Base-by-base conservation (phyloP, 2,113 vertebrate genomes). In the Nesoenas mayeri region DNA sequence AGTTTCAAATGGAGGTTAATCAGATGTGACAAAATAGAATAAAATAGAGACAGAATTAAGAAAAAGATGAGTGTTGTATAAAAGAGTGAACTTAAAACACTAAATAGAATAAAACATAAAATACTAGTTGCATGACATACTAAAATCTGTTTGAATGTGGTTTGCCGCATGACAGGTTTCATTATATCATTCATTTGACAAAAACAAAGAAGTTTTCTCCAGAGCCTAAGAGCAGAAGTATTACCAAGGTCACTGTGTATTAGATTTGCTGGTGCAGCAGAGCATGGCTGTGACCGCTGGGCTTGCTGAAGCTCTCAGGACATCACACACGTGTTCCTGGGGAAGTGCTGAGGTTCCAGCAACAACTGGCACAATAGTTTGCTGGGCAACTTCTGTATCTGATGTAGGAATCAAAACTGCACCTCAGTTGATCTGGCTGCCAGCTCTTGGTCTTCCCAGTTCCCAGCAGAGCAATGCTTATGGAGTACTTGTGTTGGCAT, bases 401-500 rank as follows among this genome's bases (percentile, higher is more conserved):
- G 96, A 36, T 79, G 80, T 6, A 89, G 88, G 88, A 91, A 87
- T 91, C 86, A 65, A 65, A 85, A 75, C 94, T 26, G 67, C 94
- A 93, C 96, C 96, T 89, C 57, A 69, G 83, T 79, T 20, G 32
- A 61, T 95, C 58, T 60, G 29, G 73, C 95, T 95, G 93, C 92
- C 92, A 97, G 91, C 95, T 89, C 83, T 79, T 91, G 93, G 91
- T 85, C 93, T 91, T 92, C 91, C 73, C 91, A 94, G 77, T 62
- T 92, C 69, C 89, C 87, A 96, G 94, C 95, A 86, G 91, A 96
- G 92, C 90, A 95, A 77, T 95, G 86, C 94, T 95, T 92, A 72
- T 96, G 95, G 92, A 97, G 94, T 85, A 64, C 84, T 95, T 92
- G 73, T 93, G 92, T 51, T 96, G 96, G 94, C 91, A 96, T 85